Base-by-base conservation (phyloP, 2,797 vertebrate genomes). In the Sciurus vulgaris region DNA sequence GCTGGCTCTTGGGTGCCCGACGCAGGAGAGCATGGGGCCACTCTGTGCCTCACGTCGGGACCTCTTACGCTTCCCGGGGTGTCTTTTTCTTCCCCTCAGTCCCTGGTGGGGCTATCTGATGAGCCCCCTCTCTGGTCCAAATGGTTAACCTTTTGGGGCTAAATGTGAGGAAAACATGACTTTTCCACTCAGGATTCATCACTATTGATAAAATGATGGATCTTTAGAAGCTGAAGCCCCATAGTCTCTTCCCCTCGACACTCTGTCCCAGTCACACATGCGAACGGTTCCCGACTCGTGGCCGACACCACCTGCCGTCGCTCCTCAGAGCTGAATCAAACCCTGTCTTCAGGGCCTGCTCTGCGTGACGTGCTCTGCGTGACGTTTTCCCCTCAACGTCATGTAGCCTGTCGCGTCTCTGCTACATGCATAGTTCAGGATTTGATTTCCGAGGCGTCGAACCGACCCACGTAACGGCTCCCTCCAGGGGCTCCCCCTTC, bases 41-140 rank as follows among this genome's bases (percentile, higher is more conserved):
- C 28, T 54, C 47, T 2, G 0, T 18, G 38, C 54, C 91, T 79
- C 81, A 41, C 41, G 12, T 44, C 15, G 33, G 38, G 92, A 78
- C 81, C 18, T 59, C 26, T 85, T 8, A 11, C 41, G 12, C 49
- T 63, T 89, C 30, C 3, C 2, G 12, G 11, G 13, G 51, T 65
- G n/a, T n/a, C 90, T 63, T 51, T 65, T 87, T 41, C 49, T 86
- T 93, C 73, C 38, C 51, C 70, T 84, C 47, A 26, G 67, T 93
- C 84, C 54, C 33, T 72, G 49, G 35, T 63, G 22, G 6, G 1
- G 0, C 51, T 47, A 84, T 41, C 63, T 3, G 10, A 7, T 30
- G 2, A 94, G 24, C 83, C 56, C 56, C 63, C 72, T 93, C 33
- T 95, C 67, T 61, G 56, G 24, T 41, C 49, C 65, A 35, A 38